Percentiles rank a stretch among this genome's conserved stretches.
phyloP scores from a whole-genome alignment of 2,888 invertebrate genomes.

The Machimus rusticus region DNA sequence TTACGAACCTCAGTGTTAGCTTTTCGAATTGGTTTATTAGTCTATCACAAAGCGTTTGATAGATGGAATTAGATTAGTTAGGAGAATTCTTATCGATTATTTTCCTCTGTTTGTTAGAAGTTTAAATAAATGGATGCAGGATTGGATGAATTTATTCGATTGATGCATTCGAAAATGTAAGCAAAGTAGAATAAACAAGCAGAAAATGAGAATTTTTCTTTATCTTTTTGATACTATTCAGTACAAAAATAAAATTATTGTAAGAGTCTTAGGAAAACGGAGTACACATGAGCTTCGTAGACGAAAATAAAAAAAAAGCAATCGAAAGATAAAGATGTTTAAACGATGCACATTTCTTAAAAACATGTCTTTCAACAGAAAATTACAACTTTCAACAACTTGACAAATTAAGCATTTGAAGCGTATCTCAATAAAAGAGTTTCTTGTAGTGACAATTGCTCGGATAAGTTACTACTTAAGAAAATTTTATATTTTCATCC shows the following conservation, averaged over 20 bases:
- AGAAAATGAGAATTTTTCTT: not conserved
- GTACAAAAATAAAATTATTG: not conserved
- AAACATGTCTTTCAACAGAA: too few species aligned
- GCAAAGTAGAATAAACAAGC: not conserved
- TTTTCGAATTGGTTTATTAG: not conserved
- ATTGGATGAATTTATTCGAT: too few species aligned
- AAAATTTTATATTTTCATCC: not conserved
- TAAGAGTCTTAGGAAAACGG: not conserved
- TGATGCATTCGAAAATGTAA: not conserved
- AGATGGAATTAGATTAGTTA: not conserved
- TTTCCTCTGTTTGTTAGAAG: not conserved
- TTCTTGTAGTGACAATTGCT: too few species aligned
- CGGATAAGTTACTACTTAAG: not conserved
- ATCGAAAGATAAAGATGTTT: too few species aligned
- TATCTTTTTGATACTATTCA: not conserved
- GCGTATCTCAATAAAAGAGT: not conserved
- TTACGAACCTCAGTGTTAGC: not conserved
- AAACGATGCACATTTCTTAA: too few species aligned
- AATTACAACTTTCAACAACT: not conserved
- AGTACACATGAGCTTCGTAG: too few species aligned
- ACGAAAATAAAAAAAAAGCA: too few species aligned
- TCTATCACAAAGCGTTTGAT: not conserved
- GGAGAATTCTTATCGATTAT: not conserved
- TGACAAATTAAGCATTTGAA: not conserved
- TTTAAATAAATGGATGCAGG: not conserved